phyloP scores from a whole-genome alignment of 1,140 invertebrate species.

The Acyrthosiphon pisum region DNA sequence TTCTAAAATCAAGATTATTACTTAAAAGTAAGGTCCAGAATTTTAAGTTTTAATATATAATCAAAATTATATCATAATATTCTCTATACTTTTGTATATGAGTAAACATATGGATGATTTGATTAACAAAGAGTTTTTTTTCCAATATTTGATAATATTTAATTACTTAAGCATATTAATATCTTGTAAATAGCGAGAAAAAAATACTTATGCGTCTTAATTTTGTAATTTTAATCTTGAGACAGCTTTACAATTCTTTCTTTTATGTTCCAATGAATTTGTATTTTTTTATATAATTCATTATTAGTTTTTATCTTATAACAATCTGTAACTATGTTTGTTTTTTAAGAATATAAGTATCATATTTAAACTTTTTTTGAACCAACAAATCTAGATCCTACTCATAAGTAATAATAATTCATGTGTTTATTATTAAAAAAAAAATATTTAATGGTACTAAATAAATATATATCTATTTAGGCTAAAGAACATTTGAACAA shows the following conservation, averaged over 20 bases:
- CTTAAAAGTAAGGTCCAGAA: not conserved
- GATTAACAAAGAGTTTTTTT: not conserved
- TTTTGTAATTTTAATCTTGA: too few species aligned
- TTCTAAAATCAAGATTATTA: not conserved
- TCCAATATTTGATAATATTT: not conserved
- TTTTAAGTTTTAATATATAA: not conserved
- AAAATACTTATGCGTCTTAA: too few species aligned
- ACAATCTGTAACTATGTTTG: too few species aligned
- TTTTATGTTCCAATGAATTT: too few species aligned
- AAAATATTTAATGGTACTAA: not conserved
- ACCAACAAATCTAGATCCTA: not conserved
- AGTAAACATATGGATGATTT: not conserved
- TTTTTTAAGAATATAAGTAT: too few species aligned
- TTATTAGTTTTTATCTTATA: too few species aligned
- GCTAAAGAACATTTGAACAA: constrained; percentile 80
- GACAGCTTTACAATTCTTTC: too few species aligned
- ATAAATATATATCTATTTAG: constrained; percentile 62
- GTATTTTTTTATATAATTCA: too few species aligned
- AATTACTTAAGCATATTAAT: too few species aligned
- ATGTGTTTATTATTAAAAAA: not conserved
- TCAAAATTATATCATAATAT: not conserved
- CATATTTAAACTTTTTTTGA: not conserved
- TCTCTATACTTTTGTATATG: not conserved
- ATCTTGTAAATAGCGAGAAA: too few species aligned
- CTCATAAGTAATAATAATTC: not conserved